Evolutionary conservation across 2,888 invertebrate genomes (phyloP).

Genomic region (Allacma fusca): DNA sequence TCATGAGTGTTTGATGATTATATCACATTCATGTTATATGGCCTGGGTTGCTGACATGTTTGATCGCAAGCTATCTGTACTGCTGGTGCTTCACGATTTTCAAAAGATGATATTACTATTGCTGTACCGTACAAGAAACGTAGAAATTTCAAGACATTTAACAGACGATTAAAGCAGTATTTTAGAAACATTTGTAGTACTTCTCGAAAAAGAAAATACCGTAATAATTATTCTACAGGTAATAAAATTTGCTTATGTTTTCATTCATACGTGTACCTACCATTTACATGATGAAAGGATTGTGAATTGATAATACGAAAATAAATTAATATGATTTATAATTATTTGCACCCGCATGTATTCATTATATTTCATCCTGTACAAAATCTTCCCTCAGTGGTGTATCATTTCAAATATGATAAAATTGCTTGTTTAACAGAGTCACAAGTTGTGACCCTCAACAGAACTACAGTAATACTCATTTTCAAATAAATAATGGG

Average conservation of each 20-base stretch:
- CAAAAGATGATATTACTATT: constrained; percentile 12
- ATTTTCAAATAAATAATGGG: too few relatives aligned
- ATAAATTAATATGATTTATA: constrained; percentile 9
- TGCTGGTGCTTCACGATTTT: constrained; percentile 9
- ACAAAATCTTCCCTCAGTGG: too few relatives aligned
- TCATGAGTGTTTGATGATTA: neutral
- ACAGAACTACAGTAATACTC: too few relatives aligned
- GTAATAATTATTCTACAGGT: neutral
- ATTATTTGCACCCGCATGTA: neutral
- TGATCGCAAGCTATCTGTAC: neutral
- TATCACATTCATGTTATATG: neutral
- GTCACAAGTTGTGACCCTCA: too few relatives aligned
- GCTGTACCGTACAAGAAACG: constrained; percentile 3
- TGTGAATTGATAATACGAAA: constrained; percentile 12
- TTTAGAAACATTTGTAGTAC: constrained; percentile 12
- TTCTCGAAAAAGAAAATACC: neutral
- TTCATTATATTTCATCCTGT: too few relatives aligned
- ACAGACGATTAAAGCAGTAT: constrained; percentile 1
- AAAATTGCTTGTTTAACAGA: too few relatives aligned
- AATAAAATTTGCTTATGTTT: neutral
- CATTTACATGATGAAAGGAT: neutral
- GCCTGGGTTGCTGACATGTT: neutral
- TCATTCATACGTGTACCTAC: constrained; percentile 11
- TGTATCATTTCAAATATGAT: too few relatives aligned
- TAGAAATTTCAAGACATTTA: constrained; percentile 11